Evolutionary conservation across 1,140 invertebrate genomes (phyloP), one percentile per base, ranked within the genome.

Genomic region (Drosophila dunni): DNA sequence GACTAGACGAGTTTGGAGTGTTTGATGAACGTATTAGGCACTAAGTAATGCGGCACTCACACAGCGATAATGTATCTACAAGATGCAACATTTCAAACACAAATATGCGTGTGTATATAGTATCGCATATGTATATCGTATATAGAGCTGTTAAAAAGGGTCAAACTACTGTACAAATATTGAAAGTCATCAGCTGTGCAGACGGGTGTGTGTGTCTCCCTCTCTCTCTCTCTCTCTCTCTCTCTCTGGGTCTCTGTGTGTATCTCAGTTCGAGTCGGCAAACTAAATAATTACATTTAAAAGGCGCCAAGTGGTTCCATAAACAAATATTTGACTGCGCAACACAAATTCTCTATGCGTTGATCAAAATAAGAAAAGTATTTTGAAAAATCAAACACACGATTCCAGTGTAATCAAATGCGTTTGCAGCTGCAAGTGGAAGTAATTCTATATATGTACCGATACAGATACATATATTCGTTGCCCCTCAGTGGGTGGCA

Each of bases 221-320:
- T 42, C 11, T 42, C n/a, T 38, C 11, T n/a, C 3, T 46, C 15
- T 46, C 24, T 29, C 24, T 0, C 24, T 6, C 11, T 42, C 11
- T 42, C 11, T 42, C 11, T 36, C 24, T 5, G 10, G 11, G 40
- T 42, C 4, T 42, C n/a, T 38, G 40, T 42, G 40, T 46, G 45
- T 46, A 20, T 20, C 17, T 20, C 17, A 20, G 17, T 46, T 46
- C 40, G 40, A 53, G 8, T 46, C 70, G 81, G 63, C 73, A 85
- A 82, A 79, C 86, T 90, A 90, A 90, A 90, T 90, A 90, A 91
- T 91, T 83, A 91, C 83, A 91, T 91, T 91, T 89, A 90, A 91
- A 88, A 88, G 90, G 90, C 90, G 90, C 90, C 90, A 91, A 91
- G 84, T 91, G 90, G 81, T 84, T 90, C 51, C 56, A 91, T 91